Conservation (phyloP, 35 echinoderm and acorn worm species). For the Apostichopus japonicus region DNA sequence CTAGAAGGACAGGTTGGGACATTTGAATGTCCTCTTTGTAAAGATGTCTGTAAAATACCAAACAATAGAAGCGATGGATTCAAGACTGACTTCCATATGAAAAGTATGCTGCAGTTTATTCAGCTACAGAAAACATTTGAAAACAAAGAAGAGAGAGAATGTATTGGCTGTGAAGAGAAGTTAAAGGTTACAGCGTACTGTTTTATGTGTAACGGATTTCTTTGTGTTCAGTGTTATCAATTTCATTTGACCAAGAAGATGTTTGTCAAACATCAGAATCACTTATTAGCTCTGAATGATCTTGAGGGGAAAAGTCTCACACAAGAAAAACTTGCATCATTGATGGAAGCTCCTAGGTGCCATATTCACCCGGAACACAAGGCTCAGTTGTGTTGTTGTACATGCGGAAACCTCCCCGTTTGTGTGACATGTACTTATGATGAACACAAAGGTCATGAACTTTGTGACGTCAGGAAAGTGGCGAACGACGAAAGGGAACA, state of each 20-base stretch:
- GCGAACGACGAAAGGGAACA: background rate
- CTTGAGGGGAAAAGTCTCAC: background rate
- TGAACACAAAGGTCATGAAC: background rate
- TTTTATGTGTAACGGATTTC: background rate
- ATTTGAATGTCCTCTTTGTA: background rate
- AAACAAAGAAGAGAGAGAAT: background rate
- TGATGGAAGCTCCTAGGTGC: background rate
- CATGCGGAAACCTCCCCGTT: background rate
- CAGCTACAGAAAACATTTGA: background rate
- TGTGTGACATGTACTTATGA: conserved; percentile 4
- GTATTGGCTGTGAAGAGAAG: background rate
- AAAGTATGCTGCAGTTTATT: background rate
- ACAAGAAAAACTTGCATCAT: background rate
- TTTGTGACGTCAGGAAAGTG: background rate
- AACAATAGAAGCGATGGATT: background rate
- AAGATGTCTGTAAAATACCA: too few species aligned
- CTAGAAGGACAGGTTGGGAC: background rate
- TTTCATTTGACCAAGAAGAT: background rate
- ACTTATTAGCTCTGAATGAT: background rate
- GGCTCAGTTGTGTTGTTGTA: background rate
- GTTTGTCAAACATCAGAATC: background rate
- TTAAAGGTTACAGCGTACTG: background rate
- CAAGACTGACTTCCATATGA: conserved; percentile 10
- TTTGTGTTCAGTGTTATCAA: background rate
- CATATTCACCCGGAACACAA: background rate